Percentiles rank a stretch among this genome's conserved stretches.
These are phyloP conservation scores for Apostichopus parvimensis DNA, from an alignment of 35 echinoderm and acorn worm species.

Conservation along the genomic window DNA sequence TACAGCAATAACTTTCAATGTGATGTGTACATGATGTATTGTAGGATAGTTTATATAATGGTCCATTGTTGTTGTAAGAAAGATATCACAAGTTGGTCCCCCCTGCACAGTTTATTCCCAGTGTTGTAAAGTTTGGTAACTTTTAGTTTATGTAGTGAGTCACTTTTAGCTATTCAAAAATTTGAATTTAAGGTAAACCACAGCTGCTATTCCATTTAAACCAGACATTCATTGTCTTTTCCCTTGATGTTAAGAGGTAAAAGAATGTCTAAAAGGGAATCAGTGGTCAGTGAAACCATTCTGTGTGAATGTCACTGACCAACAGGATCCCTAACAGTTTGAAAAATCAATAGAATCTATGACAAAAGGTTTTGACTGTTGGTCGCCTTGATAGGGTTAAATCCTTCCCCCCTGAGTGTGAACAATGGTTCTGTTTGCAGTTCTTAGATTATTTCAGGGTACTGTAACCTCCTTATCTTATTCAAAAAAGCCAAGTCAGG, in stretches of 20 bases:
- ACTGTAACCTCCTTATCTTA: background rate
- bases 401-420: background rate
- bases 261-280: background rate
- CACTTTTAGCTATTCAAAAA: background rate
- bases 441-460: background rate
- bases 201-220: background rate
- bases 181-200: background rate
- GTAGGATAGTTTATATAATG: too few species aligned
- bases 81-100: too few species aligned
- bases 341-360: background rate
- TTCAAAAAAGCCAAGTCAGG: background rate
- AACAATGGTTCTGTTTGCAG: background rate
- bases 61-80: too few species aligned
- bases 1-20: too few species aligned
- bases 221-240: background rate
- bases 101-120: background rate
- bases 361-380: background rate
- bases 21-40: too few species aligned
- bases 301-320: background rate
- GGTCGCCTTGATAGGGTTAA: background rate
- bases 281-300: background rate
- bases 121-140: background rate
- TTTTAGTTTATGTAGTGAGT: background rate
- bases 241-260: background rate
- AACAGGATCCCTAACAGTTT: background rate